These are phyloP conservation scores for Trichomalopsis sarcophagae DNA, from an alignment of 1,140 invertebrate species.

Conservation along the genomic window DNA sequence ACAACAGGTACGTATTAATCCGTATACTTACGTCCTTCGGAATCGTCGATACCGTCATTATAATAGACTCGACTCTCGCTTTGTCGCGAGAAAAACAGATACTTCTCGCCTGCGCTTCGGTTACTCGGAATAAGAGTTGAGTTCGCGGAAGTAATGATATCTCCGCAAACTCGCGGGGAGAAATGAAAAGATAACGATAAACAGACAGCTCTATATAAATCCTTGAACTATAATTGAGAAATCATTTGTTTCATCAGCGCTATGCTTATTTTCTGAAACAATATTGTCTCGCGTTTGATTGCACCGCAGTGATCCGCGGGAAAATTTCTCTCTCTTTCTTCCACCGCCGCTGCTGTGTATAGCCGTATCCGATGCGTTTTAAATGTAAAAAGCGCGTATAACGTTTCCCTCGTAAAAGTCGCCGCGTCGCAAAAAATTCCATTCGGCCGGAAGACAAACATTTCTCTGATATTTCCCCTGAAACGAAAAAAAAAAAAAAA, in stretches of 20 bases:
- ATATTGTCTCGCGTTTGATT: conserved; percentile 9
- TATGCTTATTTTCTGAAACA: conserved; percentile 25
- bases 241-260: neutral
- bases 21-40: conserved; percentile 5
- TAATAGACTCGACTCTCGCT: too few relatives aligned
- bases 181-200: conserved; percentile 49
- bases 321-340: neutral
- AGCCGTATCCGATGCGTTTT: too few relatives aligned
- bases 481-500: neutral
- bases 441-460: too few relatives aligned
- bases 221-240: conserved; percentile 22
- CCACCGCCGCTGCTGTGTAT: too few relatives aligned
- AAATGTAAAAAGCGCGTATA: too few relatives aligned
- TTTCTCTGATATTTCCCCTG: too few relatives aligned
- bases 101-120: too few relatives aligned
- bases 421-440: too few relatives aligned
- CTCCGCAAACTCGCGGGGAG: conserved; percentile 13
- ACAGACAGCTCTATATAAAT: neutral
- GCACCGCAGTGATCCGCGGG: too few relatives aligned
- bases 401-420: too few relatives aligned
- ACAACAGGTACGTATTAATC: conserved; percentile 55
- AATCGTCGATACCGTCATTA: neutral
- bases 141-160: conserved; percentile 18
- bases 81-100: too few relatives aligned
- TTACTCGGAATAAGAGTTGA: neutral